Percentiles rank a stretch among this genome's conserved stretches.
These are phyloP conservation scores for Seira ritae DNA, from an alignment of 2,888 invertebrate genomes.

Conservation along the genomic window DNA sequence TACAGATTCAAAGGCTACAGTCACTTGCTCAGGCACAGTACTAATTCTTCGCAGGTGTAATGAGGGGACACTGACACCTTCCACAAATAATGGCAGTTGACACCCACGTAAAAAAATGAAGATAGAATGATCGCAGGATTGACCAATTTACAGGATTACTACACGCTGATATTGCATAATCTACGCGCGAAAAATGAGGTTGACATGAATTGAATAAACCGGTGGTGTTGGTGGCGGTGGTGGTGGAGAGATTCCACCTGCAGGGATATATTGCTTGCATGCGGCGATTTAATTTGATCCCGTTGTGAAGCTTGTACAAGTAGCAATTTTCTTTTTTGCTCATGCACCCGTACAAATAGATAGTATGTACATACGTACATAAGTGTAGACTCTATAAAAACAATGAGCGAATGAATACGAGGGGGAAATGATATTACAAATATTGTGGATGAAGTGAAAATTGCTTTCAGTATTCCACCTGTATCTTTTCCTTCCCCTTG, in stretches of 20 bases:
- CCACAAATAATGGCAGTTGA: too few relatives aligned
- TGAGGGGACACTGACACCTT: too few relatives aligned
- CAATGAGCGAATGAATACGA: neutral
- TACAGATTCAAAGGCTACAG: too few relatives aligned
- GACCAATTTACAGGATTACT: slow-evolving; percentile 56
- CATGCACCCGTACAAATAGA: too few relatives aligned
- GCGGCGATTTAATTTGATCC: slow-evolving; percentile 64
- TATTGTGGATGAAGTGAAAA: slow-evolving; percentile 1
- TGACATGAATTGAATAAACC: slow-evolving; percentile 63
- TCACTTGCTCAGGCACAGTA: too few relatives aligned
- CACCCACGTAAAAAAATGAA: neutral
- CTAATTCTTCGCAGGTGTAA: too few relatives aligned
- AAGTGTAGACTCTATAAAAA: slow-evolving; percentile 24
- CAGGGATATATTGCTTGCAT: slow-evolving; percentile 55
- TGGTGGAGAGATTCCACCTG: slow-evolving; percentile 53
- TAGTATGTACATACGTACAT: slow-evolving; percentile 19
- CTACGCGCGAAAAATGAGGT: slow-evolving; percentile 36
- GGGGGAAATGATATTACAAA: slow-evolving; percentile 10
- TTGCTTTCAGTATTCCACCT: neutral
- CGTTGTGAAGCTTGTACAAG: slow-evolving; percentile 28
- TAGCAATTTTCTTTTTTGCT: neutral
- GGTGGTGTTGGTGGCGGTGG: too few relatives aligned
- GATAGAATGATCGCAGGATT: slow-evolving; percentile 33
- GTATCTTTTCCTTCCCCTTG: neutral
- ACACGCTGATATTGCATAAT: slow-evolving; percentile 48